Evolutionary conservation across 2,113 vertebrate species (phyloP).

Genomic region (Microtus pennsylvanicus): DNA sequence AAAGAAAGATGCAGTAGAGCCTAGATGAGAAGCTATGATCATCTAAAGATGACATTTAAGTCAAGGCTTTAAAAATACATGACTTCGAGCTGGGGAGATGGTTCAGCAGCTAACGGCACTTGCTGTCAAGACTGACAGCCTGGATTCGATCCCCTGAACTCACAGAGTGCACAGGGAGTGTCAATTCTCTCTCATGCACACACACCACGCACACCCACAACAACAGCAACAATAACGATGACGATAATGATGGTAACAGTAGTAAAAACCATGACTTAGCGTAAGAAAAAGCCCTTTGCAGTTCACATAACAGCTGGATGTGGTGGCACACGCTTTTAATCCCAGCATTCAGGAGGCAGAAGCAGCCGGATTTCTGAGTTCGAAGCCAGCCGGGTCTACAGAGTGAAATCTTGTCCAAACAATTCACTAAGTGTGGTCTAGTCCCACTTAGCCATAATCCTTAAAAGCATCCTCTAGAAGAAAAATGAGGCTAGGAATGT

Average conservation of each 20-base stretch:
- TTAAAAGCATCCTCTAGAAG: slow-evolving; percentile 24
- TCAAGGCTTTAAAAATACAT: slow-evolving; percentile 46
- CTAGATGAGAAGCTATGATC: slow-evolving; percentile 53
- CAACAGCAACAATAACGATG: no score
- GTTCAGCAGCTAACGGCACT: background rate
- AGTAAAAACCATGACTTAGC: background rate
- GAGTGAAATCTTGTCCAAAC: background rate
- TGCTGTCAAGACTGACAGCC: no score
- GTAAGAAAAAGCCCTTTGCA: background rate
- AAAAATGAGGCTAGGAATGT: background rate
- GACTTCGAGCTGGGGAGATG: background rate
- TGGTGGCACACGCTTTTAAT: background rate
- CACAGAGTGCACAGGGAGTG: background rate
- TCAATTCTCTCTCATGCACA: background rate
- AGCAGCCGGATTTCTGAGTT: background rate
- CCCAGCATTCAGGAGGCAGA: background rate
- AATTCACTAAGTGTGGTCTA: background rate
- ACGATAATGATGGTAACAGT: background rate
- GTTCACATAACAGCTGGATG: background rate
- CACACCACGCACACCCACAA: no score
- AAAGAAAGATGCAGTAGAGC: background rate
- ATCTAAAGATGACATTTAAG: slow-evolving; percentile 39
- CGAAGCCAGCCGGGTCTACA: background rate
- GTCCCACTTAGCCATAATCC: background rate
- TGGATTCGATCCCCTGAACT: background rate